Evolutionary conservation across 2,888 invertebrate genomes (phyloP).

Genomic region (Drosophila flavopinicola): DNA sequence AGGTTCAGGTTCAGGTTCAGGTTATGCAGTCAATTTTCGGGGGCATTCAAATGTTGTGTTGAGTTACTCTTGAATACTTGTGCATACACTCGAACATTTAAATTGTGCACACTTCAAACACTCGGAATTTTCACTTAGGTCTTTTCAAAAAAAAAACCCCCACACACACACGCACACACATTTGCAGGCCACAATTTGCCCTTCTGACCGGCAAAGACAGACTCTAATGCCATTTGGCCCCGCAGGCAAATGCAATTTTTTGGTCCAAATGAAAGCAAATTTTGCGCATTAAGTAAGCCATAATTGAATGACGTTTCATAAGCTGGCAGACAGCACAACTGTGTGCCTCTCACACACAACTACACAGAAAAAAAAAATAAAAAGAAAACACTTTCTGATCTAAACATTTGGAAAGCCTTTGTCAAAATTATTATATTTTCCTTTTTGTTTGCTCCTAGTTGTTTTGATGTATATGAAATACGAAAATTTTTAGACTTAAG

Average conservation of each 20-base stretch:
- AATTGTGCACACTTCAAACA: conserved; percentile 6
- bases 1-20: too few species aligned
- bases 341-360: neutral
- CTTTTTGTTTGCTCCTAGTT: too few species aligned
- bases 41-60: conserved; percentile 2
- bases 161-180: conserved; percentile 3
- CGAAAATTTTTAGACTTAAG: too few species aligned
- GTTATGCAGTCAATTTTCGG: neutral
- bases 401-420: too few species aligned
- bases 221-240: conserved; percentile 47
- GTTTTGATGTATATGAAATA: too few species aligned
- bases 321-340: conserved; percentile 36
- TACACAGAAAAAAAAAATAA: conserved; percentile 1
- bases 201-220: conserved; percentile 14
- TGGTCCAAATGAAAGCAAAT: conserved; percentile 56
- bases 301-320: conserved; percentile 71
- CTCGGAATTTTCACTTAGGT: neutral
- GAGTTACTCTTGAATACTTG: conserved; percentile 13
- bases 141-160: too few species aligned
- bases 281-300: conserved; percentile 68
- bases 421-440: too few species aligned
- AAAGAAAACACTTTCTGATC: too few species aligned
- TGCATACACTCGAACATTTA: conserved; percentile 5
- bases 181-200: conserved; percentile 10
- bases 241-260: conserved; percentile 54